Percentiles rank a stretch among this genome's conserved stretches.
phyloP scores from a whole-genome alignment of 2,113 vertebrate genomes.

The Arizona elegans region DNA sequence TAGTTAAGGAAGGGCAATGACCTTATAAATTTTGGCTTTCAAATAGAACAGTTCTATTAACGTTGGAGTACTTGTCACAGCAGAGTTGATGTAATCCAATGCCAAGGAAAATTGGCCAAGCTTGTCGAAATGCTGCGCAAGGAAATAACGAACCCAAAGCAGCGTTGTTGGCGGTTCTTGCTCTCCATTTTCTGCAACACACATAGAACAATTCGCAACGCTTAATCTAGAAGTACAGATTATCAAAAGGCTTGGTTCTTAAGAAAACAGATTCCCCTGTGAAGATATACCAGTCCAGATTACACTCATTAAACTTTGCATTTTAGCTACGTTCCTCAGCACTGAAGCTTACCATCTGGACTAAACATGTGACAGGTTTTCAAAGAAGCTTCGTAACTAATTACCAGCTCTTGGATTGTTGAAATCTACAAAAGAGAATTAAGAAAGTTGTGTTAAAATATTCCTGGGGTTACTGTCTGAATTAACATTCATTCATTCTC shows the following conservation, averaged over 20 bases:
- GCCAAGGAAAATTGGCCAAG: slow-evolving; percentile 77
- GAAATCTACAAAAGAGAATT: slow-evolving; percentile 63
- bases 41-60: slow-evolving; percentile 80
- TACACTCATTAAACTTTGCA: background rate
- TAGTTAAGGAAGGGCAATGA: slow-evolving; percentile 49
- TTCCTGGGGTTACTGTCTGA: background rate
- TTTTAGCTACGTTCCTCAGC: slow-evolving; percentile 15
- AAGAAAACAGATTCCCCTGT: background rate
- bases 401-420: slow-evolving; percentile 76
- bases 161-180: slow-evolving; percentile 76
- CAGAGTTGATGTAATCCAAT: slow-evolving; percentile 78
- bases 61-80: slow-evolving; percentile 76
- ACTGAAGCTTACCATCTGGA: slow-evolving; percentile 67
- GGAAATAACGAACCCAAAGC: slow-evolving; percentile 78
- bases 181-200: slow-evolving; percentile 74
- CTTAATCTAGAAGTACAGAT: background rate
- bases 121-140: slow-evolving; percentile 81
- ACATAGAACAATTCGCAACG: slow-evolving; percentile 25
- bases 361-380: slow-evolving; percentile 74
- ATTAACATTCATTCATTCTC: background rate
- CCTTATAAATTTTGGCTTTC: slow-evolving; percentile 83
- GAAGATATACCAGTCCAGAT: background rate
- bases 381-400: slow-evolving; percentile 74
- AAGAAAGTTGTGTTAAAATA: background rate
- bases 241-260: background rate